Evolutionary conservation across 2,113 vertebrate genomes (phyloP), one percentile per base, ranked within the genome.

Genomic region (Cranoglanis bouderius): DNA sequence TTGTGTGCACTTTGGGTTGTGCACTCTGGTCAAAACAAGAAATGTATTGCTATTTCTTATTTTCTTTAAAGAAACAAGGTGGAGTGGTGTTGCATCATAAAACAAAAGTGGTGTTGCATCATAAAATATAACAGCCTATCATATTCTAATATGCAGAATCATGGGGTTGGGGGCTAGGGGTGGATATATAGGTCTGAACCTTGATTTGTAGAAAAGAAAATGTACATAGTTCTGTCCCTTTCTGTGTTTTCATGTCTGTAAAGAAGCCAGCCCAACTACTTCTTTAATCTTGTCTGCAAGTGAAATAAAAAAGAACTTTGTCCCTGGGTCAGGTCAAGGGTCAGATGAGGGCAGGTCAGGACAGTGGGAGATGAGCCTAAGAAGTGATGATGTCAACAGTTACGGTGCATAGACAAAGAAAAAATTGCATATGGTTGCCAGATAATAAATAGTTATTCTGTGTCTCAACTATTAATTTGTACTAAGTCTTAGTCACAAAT

Each of bases 261-360:
- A 96, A 95, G 96, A 96, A 96, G 94, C 94, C 95, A 96, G 95
- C 96, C 95, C 94, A 93, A 95, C 96, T 95, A 95, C 96, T 94
- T 95, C 91, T 96, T 92, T 96, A 95, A 95, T 96, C 2, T 95
- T 93, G 94, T 94, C 95, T 95, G 96, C 94, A 93, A 92, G 95
- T 93, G 90, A 95, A 95, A 95, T 94, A 91, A 94, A 92, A 95
- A 88, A 75, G 78, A 0, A 18, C 85, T 90, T 91, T 87, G 84
- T 88, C 89, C 85, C 90, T 46, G 83, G 77, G 70, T 63, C 82
- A 75, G 91, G 87, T 89, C 78, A 88, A 35, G 75, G 85, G 85
- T 87, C 32, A 55, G 72, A 51, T 26, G 83, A 19, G 87, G 88
- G 38, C 75, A 81, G 72, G 35, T 53, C 70, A 46, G 57, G 14